A percentile compares a stretch with the other conserved stretches of the same genome.
These are phyloP conservation scores for Mya arenaria DNA, from an alignment of 1,140 invertebrate species.

Conservation along the genomic window DNA sequence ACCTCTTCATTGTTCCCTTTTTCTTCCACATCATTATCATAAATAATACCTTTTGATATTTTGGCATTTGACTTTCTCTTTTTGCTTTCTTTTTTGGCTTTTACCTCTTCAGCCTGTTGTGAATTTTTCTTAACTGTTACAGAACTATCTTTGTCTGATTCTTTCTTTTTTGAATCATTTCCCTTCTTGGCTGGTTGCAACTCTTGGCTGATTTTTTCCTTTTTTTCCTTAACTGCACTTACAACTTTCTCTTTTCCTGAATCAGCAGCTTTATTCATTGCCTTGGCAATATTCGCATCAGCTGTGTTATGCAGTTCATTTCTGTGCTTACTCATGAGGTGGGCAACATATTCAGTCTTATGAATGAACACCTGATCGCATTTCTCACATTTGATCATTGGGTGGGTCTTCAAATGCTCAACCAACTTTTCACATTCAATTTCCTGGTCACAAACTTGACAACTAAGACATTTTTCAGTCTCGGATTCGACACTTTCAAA, in stretches of 20 bases:
- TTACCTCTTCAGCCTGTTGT: slow-evolving; percentile 8
- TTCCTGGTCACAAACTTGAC: slow-evolving; percentile 50
- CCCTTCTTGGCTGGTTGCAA: slow-evolving; percentile 1
- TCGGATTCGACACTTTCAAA: slow-evolving; percentile 19
- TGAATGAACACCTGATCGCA: slow-evolving; percentile 44
- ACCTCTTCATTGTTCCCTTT: not conserved
- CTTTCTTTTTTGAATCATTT: slow-evolving; percentile 21
- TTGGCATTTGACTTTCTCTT: not conserved
- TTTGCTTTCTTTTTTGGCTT: slow-evolving; percentile 2
- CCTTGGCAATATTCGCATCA: not conserved
- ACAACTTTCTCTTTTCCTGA: not conserved
- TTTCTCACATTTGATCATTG: slow-evolving; percentile 27
- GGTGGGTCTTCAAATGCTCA: slow-evolving; percentile 31
- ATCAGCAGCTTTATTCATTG: not conserved
- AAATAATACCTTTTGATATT: not conserved
- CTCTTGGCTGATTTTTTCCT: not conserved
- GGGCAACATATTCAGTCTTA: slow-evolving; percentile 48
- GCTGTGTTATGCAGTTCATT: slow-evolving; percentile 10
- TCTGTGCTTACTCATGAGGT: slow-evolving; percentile 47
- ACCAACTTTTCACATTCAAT: slow-evolving; percentile 33
- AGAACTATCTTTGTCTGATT: slow-evolving; percentile 21
- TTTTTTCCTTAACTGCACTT: not conserved
- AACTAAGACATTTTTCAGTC: slow-evolving; percentile 12
- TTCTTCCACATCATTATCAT: not conserved
- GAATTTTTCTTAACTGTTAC: slow-evolving; percentile 21